Base-by-base conservation (phyloP, 2,113 vertebrate species). In the Neolamprologus devosi region DNA sequence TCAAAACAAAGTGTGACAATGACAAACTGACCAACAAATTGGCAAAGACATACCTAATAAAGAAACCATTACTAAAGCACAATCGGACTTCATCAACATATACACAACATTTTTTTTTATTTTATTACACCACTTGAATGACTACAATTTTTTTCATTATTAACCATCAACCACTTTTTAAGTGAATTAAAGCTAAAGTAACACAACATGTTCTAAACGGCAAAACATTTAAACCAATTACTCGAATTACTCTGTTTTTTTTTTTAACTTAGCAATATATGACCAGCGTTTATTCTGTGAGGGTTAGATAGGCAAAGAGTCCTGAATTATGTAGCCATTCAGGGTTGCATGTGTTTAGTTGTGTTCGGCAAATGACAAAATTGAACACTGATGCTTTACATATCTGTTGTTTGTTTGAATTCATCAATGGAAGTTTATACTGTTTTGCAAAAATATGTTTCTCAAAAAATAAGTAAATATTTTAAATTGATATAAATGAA, bases 161-260 rank as follows among this genome's bases (percentile, higher is more conserved):
- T 4, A 54, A 54, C 10, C 6, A 54, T 54, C n/a, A 54, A 54
- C 10, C 0, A 54, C n/a, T 4, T 7, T 54, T 7, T 54, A 54
- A 54, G 53, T 54, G 10, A 54, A 23, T 54, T 54, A 23, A 54
- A 54, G 53, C n/a, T 54, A 54, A 54, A 54, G 0, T 54, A 54
- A 54, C 0, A 4, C 53, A 54, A 23, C n/a, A 23, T 54, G n/a
- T 54, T 54, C 1, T 54, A 54, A 54, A 54, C 2, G 6, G 10
- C 6, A 54, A 54, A 23, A 23, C 53, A 54, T 54, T 54, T 23
- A 23, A 54, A 54, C 53, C n/a, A 54, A 54, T 54, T 54, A 54
- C n/a, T 54, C 0, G 0, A 54, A 54, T 54, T 54, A 54, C n/a
- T 54, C 10, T 54, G 10, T 1, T 3, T 21, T 19, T 7, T 40